Percentiles rank a stretch among this genome's conserved stretches.
Conservation (phyloP, 1,140 invertebrate species). For the Aphidius ervi region DNA sequence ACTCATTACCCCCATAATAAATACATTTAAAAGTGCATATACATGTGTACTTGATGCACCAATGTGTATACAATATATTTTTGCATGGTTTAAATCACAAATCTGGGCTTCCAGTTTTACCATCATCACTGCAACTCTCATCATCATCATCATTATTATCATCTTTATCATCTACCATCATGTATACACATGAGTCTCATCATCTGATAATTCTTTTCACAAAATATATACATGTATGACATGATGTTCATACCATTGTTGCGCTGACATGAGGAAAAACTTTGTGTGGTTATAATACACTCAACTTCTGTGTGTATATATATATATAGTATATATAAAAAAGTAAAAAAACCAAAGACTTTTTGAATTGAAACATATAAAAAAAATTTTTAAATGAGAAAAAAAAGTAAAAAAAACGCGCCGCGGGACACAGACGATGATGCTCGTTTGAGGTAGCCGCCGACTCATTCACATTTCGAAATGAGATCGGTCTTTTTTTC, state of each 20-base stretch:
- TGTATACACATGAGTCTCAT: not conserved
- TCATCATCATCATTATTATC: not conserved
- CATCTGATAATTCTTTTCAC: not conserved
- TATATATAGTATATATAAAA: not conserved
- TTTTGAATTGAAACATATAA: constrained; percentile 6
- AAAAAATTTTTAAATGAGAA: constrained; percentile 18
- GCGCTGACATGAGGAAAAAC: constrained; percentile 11
- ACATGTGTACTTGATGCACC: not conserved
- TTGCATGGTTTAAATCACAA: not conserved
- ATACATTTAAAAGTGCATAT: too few species aligned
- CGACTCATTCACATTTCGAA: constrained; percentile 31
- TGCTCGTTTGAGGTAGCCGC: constrained; percentile 31
- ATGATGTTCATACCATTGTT: constrained; percentile 5
- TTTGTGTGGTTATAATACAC: not conserved
- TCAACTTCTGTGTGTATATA: not conserved
- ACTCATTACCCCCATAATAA: constrained; percentile 5
- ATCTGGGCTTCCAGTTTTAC: constrained; percentile 6
- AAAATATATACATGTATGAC: not conserved
- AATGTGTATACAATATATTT: not conserved
- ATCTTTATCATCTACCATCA: constrained; percentile 2
- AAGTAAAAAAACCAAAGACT: not conserved
- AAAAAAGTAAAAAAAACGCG: constrained; percentile 14
- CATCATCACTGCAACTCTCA: not conserved
- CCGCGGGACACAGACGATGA: constrained; percentile 22
- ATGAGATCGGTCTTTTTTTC: constrained; percentile 23